These are phyloP conservation scores for Campoletis raptor DNA, from an alignment of 2,888 invertebrate species.

Conservation along the genomic window DNA sequence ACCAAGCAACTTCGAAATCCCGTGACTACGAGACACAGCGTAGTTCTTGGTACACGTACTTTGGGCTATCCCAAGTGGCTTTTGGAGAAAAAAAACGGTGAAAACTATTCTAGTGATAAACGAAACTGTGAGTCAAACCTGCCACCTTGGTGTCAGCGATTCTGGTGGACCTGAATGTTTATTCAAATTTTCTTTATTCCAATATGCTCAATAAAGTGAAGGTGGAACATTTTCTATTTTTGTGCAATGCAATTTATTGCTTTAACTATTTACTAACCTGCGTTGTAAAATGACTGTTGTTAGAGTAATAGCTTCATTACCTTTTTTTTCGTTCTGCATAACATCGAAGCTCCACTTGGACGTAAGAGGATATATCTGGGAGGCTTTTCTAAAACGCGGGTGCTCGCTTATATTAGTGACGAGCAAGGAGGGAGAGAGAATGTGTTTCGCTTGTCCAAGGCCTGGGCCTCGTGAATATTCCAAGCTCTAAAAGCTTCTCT, in stretches of 20 bases:
- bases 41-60: constrained; percentile 13
- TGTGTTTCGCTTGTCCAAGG: constrained; percentile 82
- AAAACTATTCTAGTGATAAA: background rate
- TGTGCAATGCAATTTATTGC: background rate
- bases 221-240: background rate
- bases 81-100: constrained; percentile 1
- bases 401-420: constrained; percentile 46
- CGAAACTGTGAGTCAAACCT: background rate
- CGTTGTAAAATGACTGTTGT: background rate
- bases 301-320: background rate
- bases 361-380: constrained; percentile 68
- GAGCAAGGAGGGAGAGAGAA: constrained; percentile 72
- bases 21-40: constrained; percentile 52
- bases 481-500: constrained; percentile 84
- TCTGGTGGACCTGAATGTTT: background rate
- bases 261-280: background rate
- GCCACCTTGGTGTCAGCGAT: background rate
- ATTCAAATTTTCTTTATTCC: background rate
- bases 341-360: constrained; percentile 57
- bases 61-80: constrained; percentile 18
- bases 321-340: constrained; percentile 37
- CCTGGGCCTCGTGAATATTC: constrained; percentile 83
- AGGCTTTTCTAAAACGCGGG: constrained; percentile 55
- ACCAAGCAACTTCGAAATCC: constrained; percentile 59
- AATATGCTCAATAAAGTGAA: background rate